These are phyloP conservation scores for Euplagia quadripunctaria DNA, from an alignment of 2,888 invertebrate species.

Conservation along the genomic window DNA sequence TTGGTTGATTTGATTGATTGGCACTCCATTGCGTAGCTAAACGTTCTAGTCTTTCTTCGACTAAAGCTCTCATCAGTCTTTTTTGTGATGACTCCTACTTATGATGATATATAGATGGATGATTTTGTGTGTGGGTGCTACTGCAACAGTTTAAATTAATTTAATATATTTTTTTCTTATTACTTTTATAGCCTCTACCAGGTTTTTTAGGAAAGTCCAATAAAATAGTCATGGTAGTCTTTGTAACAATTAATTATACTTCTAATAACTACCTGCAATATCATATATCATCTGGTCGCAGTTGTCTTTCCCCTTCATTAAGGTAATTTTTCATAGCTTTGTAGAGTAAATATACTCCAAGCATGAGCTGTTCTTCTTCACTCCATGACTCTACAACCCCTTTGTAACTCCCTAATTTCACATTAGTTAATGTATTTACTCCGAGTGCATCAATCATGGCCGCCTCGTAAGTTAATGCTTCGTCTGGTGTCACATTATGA, in stretches of 20 bases:
- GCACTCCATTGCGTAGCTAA: neutral
- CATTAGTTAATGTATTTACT: neutral
- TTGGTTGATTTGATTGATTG: too few relatives aligned
- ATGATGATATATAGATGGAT: too few relatives aligned
- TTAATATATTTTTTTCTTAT: too few relatives aligned
- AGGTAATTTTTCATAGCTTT: conserved; percentile 11
- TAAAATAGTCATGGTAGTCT: neutral
- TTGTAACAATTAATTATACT: neutral
- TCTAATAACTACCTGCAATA: neutral
- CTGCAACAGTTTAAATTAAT: too few relatives aligned
- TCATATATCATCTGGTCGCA: conserved; percentile 9
- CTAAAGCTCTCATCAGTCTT: too few relatives aligned
- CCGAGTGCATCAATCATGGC: conserved; percentile 14
- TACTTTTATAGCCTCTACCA: neutral
- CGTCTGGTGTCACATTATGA: conserved; percentile 2
- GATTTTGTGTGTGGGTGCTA: too few relatives aligned
- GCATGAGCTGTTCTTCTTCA: neutral
- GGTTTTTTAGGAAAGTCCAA: neutral
- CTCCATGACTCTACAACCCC: neutral
- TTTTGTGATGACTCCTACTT: too few relatives aligned
- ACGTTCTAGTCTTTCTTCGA: too few relatives aligned
- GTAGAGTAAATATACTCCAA: conserved; percentile 2
- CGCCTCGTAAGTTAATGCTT: conserved; percentile 9
- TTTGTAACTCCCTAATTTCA: conserved; percentile 3
- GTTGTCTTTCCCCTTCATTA: conserved; percentile 4